Conservation (phyloP, 1,140 invertebrate species). For the Antheraea mylitta region DNA sequence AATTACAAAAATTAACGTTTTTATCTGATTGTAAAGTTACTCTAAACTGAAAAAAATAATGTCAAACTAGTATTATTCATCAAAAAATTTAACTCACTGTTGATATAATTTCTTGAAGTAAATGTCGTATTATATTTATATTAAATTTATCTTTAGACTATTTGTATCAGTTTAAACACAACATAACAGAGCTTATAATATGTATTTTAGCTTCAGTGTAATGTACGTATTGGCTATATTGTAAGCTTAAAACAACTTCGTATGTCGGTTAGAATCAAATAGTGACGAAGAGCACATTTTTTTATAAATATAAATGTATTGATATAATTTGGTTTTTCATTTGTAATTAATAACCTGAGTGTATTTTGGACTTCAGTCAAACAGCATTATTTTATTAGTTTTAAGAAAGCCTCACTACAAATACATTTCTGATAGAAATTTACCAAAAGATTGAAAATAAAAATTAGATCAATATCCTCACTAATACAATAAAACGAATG, state of each 20-base stretch:
- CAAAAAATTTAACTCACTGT: too few species aligned
- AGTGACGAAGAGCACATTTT: conserved; percentile 49
- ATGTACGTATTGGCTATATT: conserved; percentile 9
- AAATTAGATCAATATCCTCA: too few species aligned
- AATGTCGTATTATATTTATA: background rate
- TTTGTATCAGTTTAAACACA: background rate
- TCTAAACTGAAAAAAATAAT: too few species aligned
- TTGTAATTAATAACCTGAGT: conserved; percentile 9
- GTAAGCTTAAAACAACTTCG: conserved; percentile 21
- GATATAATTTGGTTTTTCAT: conserved; percentile 39
- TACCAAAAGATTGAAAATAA: too few species aligned
- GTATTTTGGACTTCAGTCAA: background rate
- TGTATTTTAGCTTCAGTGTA: conserved; percentile 32
- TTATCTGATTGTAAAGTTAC: too few species aligned
- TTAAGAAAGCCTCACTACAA: too few species aligned
- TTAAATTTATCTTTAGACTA: background rate
- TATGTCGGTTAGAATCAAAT: background rate
- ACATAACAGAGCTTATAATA: background rate
- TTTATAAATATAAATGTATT: conserved; percentile 69
- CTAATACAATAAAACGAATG: too few species aligned
- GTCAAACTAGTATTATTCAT: too few species aligned
- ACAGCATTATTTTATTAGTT: too few species aligned
- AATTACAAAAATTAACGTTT: too few species aligned
- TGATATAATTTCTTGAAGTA: too few species aligned
- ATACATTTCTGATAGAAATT: too few species aligned